Base-by-base conservation (phyloP, 1,140 invertebrate genomes). In the Leptinotarsa texana region DNA sequence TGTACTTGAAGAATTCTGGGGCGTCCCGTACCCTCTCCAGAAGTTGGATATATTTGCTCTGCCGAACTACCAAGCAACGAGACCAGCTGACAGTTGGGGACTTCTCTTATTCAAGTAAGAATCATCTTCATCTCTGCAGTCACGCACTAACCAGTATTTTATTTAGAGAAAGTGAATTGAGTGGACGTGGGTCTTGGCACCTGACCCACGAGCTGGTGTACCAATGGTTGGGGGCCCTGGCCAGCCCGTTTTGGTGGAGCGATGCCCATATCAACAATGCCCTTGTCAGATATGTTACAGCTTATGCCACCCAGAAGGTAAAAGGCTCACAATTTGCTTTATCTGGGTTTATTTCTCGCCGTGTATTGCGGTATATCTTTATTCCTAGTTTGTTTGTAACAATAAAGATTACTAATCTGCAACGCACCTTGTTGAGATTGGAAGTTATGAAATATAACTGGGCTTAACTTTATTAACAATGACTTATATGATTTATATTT, bases 11-110 rank as follows among this genome's bases (percentile, higher is more conserved):
- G 85, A 90, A 13, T 93, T 93, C 83, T 93, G 95, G 83, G 90
- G 89, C 51, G 86, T 89, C 24, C 85, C 88, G 0, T 92, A 95
- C 81, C 93, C 94, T 3, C 82, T 95, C 13, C 85, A 88, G 0
- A 92, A 93, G 83, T 84, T 94, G 69, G 95, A 98, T 85, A 86
- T 96, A 15, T 89, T 97, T 0, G 95, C 94, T 1, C 86, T 98
- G 66, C 95, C 96, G 1, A 93, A 93, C 80, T 94, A 95, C 80
- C 89, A 90, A 75, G 88, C 89, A 0, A 87, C 88, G 0, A 89
- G 89, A 79, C 90, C 91, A 0, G 91, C 92, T 61, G 92, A 93
- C 80, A 91, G 89, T 81, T 94, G 92, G 93, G 93, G 93, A 4
- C 84, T 95, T 5, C 89, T 94, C 76, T 86, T 93, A 15, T 93